Evolutionary conservation across 2,888 invertebrate genomes (phyloP), one percentile per base, ranked within the genome.

Genomic region (Idaea aversata): DNA sequence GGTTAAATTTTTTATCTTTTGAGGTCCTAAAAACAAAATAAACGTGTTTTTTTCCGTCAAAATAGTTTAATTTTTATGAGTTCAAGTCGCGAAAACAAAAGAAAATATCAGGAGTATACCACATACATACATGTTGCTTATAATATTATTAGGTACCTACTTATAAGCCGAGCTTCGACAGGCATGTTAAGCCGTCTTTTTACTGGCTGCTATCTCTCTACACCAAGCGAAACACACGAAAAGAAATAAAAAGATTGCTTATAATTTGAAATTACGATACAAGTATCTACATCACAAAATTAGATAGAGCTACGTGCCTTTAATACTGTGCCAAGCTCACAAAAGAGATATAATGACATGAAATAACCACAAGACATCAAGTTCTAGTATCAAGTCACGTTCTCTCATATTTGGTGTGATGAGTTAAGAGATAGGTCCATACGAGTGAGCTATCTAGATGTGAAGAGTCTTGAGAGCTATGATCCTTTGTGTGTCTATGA

Each of bases 401-500:
- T 10, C 13, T 6, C 47, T 47, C 47, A 47, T 47, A 47, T 47
- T 47, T 47, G 7, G 47, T 47, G 47, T 13, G 47, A 47, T 47
- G 47, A 47, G 7, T 47, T 47, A 13, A 47, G 36, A 68, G 65
- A 64, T 63, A 66, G 61, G 65, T 65, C 66, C 64, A 68, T 72
- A 71, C 72, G 71, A 73, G 68, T 72, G 60, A 68, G 65, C 66
- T 76, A 81, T 81, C 81, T 78, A 73, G 73, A 80, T 78, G 73
- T 68, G 65, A 62, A 58, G 61, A 64, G 67, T 72, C 61, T 70
- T 70, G 69, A 67, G 67, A 66, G 57, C 72, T 72, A 64, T 62
- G 68, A 70, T 61, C 64, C 69, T 75, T 75, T 77, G 74, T 76
- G 68, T 57, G 34, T n/a, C 59, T 63, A 15, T 62, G 57, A 57